Conservation (phyloP, 2,797 vertebrate species). For the Gymnodraco acuticeps region DNA sequence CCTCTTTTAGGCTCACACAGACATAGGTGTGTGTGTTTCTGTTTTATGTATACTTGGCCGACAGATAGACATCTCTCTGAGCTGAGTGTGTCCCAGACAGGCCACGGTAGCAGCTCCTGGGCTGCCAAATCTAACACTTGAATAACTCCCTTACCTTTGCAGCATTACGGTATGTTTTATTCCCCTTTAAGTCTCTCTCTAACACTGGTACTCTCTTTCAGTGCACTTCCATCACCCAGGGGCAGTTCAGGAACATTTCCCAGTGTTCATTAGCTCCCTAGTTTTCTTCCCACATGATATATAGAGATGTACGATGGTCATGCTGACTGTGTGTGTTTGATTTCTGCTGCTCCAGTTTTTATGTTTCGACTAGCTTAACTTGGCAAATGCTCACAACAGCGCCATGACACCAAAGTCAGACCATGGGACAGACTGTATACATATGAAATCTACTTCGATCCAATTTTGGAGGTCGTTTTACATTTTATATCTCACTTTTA, state of each 20-base stretch:
- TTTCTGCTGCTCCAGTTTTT: constrained; percentile 56
- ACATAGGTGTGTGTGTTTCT: constrained; percentile 43
- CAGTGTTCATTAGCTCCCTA: constrained; percentile 69
- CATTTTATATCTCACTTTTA: constrained; percentile 3
- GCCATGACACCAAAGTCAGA: constrained; percentile 37
- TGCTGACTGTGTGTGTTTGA: constrained; percentile 61
- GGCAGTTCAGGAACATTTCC: constrained; percentile 73
- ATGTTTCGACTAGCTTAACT: constrained; percentile 37
- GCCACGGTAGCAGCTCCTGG: constrained; percentile 54
- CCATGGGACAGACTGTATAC: constrained; percentile 30
- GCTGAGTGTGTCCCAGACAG: constrained; percentile 67
- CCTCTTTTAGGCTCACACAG: constrained; percentile 52
- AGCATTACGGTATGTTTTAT: constrained; percentile 73
- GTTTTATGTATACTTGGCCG: constrained; percentile 61
- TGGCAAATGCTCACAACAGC: constrained; percentile 43
- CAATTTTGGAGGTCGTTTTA: constrained; percentile 14
- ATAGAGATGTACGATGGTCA: constrained; percentile 46
- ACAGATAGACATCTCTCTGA: constrained; percentile 65
- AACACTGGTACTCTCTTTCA: constrained; percentile 49
- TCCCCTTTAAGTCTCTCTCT: constrained; percentile 64
- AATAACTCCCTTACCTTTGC: constrained; percentile 69
- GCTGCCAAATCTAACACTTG: constrained; percentile 72
- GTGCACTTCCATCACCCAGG: constrained; percentile 63
- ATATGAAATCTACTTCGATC: constrained; percentile 11
- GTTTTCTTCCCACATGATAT: constrained; percentile 66